Conservation (phyloP, 2,113 vertebrate species). For the Vombatus ursinus region DNA sequence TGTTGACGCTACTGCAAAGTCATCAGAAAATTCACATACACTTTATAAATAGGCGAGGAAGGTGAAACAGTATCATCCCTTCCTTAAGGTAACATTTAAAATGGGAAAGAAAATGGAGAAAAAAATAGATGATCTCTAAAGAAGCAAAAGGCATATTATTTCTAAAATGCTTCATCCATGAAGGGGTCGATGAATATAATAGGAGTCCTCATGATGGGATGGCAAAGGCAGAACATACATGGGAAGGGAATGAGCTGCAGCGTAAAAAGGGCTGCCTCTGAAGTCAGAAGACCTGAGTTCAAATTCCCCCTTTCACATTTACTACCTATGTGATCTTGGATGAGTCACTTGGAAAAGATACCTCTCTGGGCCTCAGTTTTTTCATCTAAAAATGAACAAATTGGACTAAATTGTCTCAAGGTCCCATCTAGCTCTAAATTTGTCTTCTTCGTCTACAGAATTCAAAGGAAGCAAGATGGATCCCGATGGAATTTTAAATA, state of each 20-base stretch:
- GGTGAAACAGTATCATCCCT: neutral
- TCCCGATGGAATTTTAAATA: neutral
- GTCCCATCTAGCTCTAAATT: neutral
- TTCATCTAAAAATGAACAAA: neutral
- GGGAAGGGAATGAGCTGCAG: neutral
- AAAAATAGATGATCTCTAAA: neutral
- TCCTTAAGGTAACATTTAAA: slow-evolving; percentile 38
- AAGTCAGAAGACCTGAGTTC: neutral
- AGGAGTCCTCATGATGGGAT: neutral
- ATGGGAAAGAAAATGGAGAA: slow-evolving; percentile 14
- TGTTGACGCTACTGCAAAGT: neutral
- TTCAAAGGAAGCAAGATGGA: neutral
- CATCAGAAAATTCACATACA: slow-evolving; percentile 39
- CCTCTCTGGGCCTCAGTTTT: neutral
- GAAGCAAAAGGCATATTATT: neutral
- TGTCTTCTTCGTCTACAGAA: too few species aligned
- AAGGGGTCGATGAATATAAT: neutral
- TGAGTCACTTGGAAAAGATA: neutral
- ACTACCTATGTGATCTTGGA: neutral
- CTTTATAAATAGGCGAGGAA: slow-evolving; percentile 7
- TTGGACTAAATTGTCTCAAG: neutral
- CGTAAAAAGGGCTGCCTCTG: neutral
- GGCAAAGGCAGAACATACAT: neutral
- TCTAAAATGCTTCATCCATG: neutral
- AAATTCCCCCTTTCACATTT: neutral